phyloP scores from a whole-genome alignment of 2,113 vertebrate genomes.

The Tor tambroides region DNA sequence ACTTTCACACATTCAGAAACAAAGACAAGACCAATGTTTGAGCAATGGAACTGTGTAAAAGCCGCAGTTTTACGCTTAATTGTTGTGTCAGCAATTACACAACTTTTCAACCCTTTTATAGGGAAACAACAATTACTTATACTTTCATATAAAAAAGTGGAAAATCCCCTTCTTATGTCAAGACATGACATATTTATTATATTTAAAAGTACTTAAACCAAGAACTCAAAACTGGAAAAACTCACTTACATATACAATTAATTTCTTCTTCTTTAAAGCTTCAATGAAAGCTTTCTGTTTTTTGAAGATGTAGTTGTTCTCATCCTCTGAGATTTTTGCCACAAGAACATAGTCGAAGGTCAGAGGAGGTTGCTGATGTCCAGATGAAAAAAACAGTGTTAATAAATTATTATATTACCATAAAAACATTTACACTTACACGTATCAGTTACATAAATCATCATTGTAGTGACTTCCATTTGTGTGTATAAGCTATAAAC shows the following conservation, averaged over 20 bases:
- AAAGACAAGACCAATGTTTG: not conserved
- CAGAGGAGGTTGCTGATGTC: constrained; percentile 64
- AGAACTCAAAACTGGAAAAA: not conserved
- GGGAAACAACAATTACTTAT: not conserved
- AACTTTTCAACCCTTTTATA: not conserved
- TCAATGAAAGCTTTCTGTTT: constrained; percentile 78
- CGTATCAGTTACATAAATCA: not conserved
- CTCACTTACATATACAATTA: constrained; percentile 78
- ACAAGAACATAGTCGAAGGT: constrained; percentile 87
- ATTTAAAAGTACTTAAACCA: not conserved
- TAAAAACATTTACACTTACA: not conserved
- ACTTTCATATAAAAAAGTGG: not conserved
- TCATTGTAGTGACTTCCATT: not conserved
- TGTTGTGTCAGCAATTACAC: not conserved
- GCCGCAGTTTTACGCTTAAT: not conserved
- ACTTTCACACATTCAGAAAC: not conserved
- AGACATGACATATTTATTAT: not conserved
- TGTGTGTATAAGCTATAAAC: not conserved
- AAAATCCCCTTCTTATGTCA: not conserved
- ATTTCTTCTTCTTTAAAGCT: constrained; percentile 77
- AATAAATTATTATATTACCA: not conserved
- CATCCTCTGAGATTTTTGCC: constrained; percentile 60
- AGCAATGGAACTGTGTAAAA: not conserved
- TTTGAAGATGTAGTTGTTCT: constrained; percentile 37
- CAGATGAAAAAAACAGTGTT: not conserved